Conservation (phyloP, 2,888 invertebrate species). For the Entomobrya multifasciata region DNA sequence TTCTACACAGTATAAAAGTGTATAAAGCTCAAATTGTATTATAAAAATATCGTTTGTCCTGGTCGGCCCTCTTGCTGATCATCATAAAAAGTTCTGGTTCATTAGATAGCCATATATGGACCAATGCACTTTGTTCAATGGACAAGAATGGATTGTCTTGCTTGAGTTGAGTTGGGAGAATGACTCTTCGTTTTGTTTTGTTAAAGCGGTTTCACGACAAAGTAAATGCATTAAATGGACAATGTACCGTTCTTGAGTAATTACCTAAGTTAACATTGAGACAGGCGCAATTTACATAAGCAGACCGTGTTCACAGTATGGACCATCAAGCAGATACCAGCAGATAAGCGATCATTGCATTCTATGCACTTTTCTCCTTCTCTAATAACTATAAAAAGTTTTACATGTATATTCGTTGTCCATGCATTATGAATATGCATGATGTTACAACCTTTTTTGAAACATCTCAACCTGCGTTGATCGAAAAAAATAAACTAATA, state of each 20-base stretch:
- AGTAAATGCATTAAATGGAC: conserved; percentile 51
- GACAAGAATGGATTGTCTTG: conserved; percentile 5
- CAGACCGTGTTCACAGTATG: conserved; percentile 55
- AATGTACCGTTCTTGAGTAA: conserved; percentile 61
- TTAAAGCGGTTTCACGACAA: conserved; percentile 61
- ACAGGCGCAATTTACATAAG: conserved; percentile 59
- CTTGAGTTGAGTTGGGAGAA: conserved; percentile 27
- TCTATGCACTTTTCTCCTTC: background rate
- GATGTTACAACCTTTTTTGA: conserved; percentile 5
- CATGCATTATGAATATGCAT: conserved; percentile 61
- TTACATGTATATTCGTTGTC: background rate
- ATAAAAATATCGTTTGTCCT: no score
- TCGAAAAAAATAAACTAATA: conserved; percentile 60
- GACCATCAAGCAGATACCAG: conserved; percentile 36
- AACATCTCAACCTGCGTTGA: conserved; percentile 15
- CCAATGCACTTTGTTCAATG: background rate
- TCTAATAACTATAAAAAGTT: background rate
- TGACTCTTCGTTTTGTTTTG: conserved; percentile 47
- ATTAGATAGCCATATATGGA: conserved; percentile 20
- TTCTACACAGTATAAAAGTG: background rate
- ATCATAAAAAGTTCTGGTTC: background rate
- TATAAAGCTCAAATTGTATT: no score
- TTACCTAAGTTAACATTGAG: conserved; percentile 68
- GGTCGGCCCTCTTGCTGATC: no score
- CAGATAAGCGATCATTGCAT: conserved; percentile 38